A percentile compares a stretch with the other conserved stretches of the same genome.
phyloP scores from a whole-genome alignment of 2,888 invertebrate species.

The Ceriagrion tenellum region DNA sequence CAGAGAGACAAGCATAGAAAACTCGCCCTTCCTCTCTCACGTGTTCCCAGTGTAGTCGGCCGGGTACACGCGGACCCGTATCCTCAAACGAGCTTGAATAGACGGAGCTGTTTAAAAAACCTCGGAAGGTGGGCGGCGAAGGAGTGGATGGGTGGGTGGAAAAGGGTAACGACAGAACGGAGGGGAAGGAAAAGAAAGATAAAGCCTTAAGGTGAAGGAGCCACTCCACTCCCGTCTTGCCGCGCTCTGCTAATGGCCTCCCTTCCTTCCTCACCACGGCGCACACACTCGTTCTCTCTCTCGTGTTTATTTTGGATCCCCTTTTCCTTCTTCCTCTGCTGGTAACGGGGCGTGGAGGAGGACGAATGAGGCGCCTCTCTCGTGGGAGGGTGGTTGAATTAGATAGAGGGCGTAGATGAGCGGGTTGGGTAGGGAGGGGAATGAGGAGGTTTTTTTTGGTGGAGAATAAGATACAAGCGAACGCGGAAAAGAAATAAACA shows the following conservation, averaged over 20 bases:
- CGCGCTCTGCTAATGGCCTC: slow-evolving; percentile 28
- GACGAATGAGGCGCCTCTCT: not conserved
- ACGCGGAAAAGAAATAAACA: not conserved
- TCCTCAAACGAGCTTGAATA: not conserved
- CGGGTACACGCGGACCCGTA: not conserved
- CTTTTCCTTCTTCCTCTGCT: not conserved
- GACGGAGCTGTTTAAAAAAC: not conserved
- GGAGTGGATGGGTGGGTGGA: too few species aligned
- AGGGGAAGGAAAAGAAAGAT: not conserved
- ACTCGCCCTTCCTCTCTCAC: not conserved
- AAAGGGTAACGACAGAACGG: not conserved
- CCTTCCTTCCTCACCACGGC: slow-evolving; percentile 14
- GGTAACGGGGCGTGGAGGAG: not conserved
- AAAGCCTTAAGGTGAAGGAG: slow-evolving; percentile 14
- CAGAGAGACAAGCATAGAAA: not conserved
- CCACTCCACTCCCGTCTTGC: slow-evolving; percentile 18
- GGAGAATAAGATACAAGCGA: not conserved
- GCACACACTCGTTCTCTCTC: not conserved
- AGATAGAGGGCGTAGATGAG: not conserved
- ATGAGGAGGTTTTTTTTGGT: not conserved
- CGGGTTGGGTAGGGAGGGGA: not conserved
- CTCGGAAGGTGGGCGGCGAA: not conserved
- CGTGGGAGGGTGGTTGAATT: not conserved
- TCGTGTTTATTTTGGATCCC: slow-evolving; percentile 50
- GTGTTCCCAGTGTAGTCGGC: not conserved